A percentile compares a stretch with the other conserved stretches of the same genome.
phyloP scores from a whole-genome alignment of 2,888 invertebrate species.

The Dasypogon diadema region DNA sequence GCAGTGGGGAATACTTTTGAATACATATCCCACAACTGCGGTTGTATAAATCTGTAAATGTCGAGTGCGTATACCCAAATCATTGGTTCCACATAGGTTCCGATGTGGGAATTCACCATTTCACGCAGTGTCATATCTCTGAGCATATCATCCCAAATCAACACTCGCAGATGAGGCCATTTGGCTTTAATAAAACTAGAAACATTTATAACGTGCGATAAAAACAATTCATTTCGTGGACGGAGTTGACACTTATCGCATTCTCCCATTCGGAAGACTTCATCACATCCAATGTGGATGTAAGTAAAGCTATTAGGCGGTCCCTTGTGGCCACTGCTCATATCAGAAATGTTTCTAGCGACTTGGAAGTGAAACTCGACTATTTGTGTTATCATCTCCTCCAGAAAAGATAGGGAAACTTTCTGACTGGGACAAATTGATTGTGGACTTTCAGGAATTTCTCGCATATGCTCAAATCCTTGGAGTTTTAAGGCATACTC shows the following conservation, averaged over 20 bases:
- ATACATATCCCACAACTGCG: conserved; percentile 76
- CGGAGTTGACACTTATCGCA: conserved; percentile 73
- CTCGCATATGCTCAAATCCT: conserved; percentile 75
- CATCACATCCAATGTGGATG: conserved; percentile 82
- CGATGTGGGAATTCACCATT: conserved; percentile 74
- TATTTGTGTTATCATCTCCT: conserved; percentile 79
- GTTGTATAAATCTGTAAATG: conserved; percentile 73
- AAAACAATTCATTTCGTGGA: conserved; percentile 71
- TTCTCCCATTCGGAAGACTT: conserved; percentile 79
- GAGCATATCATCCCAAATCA: conserved; percentile 88
- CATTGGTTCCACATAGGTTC: conserved; percentile 80
- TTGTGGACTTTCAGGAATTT: conserved; percentile 76
- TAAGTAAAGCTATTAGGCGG: conserved; percentile 65
- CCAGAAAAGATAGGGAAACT: conserved; percentile 73
- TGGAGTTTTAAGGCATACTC: conserved; percentile 79
- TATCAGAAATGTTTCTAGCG: conserved; percentile 46
- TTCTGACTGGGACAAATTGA: conserved; percentile 79
- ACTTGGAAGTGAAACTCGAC: conserved; percentile 64
- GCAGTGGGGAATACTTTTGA: conserved; percentile 76
- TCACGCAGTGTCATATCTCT: conserved; percentile 74
- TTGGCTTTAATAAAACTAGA: conserved; percentile 73
- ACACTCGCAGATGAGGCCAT: conserved; percentile 73
- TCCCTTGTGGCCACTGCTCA: conserved; percentile 49
- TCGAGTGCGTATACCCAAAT: conserved; percentile 85
- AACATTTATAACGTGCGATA: conserved; percentile 74